Evolutionary conservation across 2,888 invertebrate genomes (phyloP), one percentile per base, ranked within the genome.

Genomic region (Caenorhabditis sp.): DNA sequence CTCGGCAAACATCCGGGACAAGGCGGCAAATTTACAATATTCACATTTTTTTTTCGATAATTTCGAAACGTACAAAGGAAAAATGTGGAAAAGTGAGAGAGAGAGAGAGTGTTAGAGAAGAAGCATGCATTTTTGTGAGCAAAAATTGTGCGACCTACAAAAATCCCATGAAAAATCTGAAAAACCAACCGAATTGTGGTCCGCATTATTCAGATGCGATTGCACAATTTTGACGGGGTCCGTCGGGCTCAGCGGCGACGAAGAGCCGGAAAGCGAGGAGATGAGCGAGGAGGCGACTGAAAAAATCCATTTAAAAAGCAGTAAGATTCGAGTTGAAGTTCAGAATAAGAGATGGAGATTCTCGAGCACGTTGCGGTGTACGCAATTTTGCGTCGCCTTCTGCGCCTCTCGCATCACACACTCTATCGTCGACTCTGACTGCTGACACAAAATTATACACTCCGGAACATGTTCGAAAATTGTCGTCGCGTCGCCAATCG

Each of bases 151-250:
- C 30, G 9, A 1, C 15, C 2, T 46, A 9, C 9, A 43, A 45
- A 20, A 27, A 58, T 35, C 13, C 4, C 9, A 30, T 30, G 9
- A 30, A 30, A 35, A 35, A 13, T 35, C 13, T 35, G 13, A 35
- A 9, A 20, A 70, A 59, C 62, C 15, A 30, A 75, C 75, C 63
- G 68, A 63, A 35, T 75, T 75, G 6, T 62, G 66, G 26, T 75
- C 68, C 9, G 68, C 48, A 30, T 43, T 35, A 13, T 68, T n/a
- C n/a, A n/a, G 39, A 26, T 56, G 46, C 37, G 75, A 68, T 20
- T 56, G 62, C 7, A 68, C 46, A 17, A 68, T 48, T 30, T 46
- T 27, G 5, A 46, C 35, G 20, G 39, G 20, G 0, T n/a, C 26
- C 41, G 11, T 32, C 35, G 32, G 53, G 45, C n/a, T n/a, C 0